phyloP scores from a whole-genome alignment of 2,797 vertebrate species.

The Ciconia nigra region DNA sequence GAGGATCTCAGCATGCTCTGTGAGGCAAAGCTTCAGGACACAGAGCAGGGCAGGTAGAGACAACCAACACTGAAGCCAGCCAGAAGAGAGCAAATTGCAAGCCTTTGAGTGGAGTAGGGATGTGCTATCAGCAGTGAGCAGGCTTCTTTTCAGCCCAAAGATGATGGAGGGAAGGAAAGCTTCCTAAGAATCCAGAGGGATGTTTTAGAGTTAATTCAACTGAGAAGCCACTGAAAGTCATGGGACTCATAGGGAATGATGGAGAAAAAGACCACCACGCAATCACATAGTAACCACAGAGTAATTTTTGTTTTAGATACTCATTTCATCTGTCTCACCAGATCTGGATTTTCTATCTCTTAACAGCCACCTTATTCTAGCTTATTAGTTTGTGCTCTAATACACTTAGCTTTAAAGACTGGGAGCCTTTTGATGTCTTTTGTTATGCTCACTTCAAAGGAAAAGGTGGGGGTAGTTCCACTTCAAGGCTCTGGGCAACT shows the following conservation, averaged over 20 bases:
- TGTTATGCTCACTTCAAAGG: constrained; percentile 20
- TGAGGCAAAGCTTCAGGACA: neutral
- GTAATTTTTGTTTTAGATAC: neutral
- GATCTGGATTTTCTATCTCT: neutral
- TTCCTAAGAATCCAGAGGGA: neutral
- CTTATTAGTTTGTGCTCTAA: constrained; percentile 28
- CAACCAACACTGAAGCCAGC: neutral
- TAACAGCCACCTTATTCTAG: neutral
- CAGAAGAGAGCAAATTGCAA: neutral
- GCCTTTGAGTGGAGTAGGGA: neutral
- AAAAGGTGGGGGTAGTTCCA: neutral
- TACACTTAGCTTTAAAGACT: constrained; percentile 24
- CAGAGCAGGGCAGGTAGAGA: neutral
- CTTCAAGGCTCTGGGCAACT: neutral
- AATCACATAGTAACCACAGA: neutral
- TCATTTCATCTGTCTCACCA: neutral
- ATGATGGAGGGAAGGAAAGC: neutral
- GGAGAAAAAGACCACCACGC: neutral
- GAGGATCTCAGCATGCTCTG: neutral
- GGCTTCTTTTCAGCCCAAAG: neutral
- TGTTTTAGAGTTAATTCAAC: neutral
- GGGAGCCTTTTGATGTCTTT: constrained; percentile 24
- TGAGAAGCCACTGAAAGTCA: neutral
- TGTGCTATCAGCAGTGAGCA: neutral
- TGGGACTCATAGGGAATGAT: neutral